phyloP scores from a whole-genome alignment of 2,797 vertebrate species.

The Rhynchotus rufescens region DNA sequence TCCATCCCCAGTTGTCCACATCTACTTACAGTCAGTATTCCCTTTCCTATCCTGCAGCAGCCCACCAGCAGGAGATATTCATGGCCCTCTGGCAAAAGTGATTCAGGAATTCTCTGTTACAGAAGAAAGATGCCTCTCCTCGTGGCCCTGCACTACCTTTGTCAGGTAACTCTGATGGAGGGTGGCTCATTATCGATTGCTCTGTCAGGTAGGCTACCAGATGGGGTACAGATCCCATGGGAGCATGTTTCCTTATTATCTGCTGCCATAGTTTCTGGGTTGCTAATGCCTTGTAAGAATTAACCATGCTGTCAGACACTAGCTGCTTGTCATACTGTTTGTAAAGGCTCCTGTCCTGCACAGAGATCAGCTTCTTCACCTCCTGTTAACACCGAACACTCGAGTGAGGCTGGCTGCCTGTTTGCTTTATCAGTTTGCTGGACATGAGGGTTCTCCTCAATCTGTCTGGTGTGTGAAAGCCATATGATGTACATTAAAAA shows the following conservation, averaged over 20 bases:
- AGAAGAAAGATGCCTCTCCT: background rate
- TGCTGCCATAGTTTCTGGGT: background rate
- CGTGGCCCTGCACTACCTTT: background rate
- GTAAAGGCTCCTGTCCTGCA: background rate
- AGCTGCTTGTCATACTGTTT: background rate
- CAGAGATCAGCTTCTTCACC: background rate
- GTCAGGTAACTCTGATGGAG: background rate
- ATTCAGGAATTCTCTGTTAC: background rate
- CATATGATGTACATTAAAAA: background rate
- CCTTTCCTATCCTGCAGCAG: background rate
- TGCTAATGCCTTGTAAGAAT: background rate
- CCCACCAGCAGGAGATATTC: background rate
- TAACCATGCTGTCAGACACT: background rate
- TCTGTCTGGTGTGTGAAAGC: background rate
- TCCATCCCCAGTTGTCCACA: background rate
- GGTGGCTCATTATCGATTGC: accelerated
- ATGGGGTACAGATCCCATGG: background rate
- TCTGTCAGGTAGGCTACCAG: background rate
- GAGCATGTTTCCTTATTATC: background rate
- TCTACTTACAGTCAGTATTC: background rate
- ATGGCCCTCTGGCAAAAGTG: background rate
- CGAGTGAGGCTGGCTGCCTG: background rate
- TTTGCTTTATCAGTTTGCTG: background rate
- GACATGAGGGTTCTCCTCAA: background rate
- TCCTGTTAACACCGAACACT: background rate